Evolutionary conservation across 2,797 vertebrate genomes (phyloP).

Genomic region (Gambusia yucatana): DNA sequence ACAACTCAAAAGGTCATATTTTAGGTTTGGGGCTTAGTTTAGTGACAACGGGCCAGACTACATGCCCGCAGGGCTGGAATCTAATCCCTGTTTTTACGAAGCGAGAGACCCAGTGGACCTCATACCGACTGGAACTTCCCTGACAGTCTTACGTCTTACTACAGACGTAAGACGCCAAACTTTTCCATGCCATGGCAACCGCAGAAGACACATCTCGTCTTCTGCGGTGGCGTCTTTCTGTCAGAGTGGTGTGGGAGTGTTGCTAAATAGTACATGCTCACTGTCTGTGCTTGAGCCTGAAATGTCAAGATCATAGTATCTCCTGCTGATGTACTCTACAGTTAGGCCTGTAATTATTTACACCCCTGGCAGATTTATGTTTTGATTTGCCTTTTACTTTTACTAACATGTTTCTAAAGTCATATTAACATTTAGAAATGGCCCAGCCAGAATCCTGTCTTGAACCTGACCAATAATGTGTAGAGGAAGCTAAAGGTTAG

Average conservation of each 20-base stretch:
- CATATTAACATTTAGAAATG: not conserved
- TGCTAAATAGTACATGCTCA: not conserved
- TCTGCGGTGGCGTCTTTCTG: conserved; percentile 18
- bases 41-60: conserved; percentile 38
- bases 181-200: no score
- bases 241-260: conserved; percentile 18
- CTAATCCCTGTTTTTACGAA: conserved; percentile 44
- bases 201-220: conserved; percentile 30
- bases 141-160: conserved; percentile 28
- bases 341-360: not conserved
- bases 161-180: no score
- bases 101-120: conserved; percentile 38
- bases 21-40: conserved; percentile 55
- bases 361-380: not conserved
- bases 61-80: conserved; percentile 60
- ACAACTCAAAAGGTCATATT: conserved; percentile 42
- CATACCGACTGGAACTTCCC: conserved; percentile 45
- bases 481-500: no score
- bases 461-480: no score
- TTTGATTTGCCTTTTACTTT: not conserved
- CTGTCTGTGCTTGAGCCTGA: not conserved
- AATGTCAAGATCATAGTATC: not conserved
- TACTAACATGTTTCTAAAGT: not conserved
- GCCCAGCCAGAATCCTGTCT: no score
- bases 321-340: not conserved